Evolutionary conservation across 2,888 invertebrate genomes (phyloP), one percentile per base, ranked within the genome.

Genomic region (Plusia festucae): DNA sequence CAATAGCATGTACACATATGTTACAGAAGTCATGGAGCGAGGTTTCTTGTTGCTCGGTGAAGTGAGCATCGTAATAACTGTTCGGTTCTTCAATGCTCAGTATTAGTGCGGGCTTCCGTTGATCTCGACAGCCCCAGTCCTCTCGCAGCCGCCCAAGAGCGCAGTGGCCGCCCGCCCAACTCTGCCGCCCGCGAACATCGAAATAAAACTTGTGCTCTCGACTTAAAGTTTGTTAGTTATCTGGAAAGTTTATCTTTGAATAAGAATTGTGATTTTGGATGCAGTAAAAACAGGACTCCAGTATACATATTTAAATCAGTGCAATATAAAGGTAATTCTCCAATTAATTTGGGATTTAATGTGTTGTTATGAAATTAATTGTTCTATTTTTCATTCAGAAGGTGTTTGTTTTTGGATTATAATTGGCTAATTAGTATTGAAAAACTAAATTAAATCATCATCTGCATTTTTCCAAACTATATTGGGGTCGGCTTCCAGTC

Each of bases 111-210:
- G 22, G 65, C 56, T 56, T 40, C 46, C 15, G 32, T 54, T 60
- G 70, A 77, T 77, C 64, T 60, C 60, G 60, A 7, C 24, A 16
- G 40, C 64, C 53, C 78, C 86, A 87, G 87, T 87, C 30, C 53
- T 76, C 69, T 65, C 58, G 61, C 54, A 73, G 73, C 83, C 84
- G 86, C 84, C 83, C 74, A 62, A 65, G 76, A 65, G 85, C 69
- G 67, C 73, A 81, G 80, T 58, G 64, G 78, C 60, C 76, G 79
- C 72, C 78, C 82, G 78, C 77, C 71, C 65, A 65, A 27, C 9
- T 40, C 15, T 44, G n/a, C n/a, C 20, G 54, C 65, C 55, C 27
- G 54, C 70, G 40, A 20, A 44, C 66, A 52, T 53, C 44, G 30
- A 34, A 55, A 27, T 54, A 27, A 70, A 81, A 68, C 73, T 76